Evolutionary conservation across 2,113 vertebrate species (phyloP).

Genomic region (Zapus hudsonius): DNA sequence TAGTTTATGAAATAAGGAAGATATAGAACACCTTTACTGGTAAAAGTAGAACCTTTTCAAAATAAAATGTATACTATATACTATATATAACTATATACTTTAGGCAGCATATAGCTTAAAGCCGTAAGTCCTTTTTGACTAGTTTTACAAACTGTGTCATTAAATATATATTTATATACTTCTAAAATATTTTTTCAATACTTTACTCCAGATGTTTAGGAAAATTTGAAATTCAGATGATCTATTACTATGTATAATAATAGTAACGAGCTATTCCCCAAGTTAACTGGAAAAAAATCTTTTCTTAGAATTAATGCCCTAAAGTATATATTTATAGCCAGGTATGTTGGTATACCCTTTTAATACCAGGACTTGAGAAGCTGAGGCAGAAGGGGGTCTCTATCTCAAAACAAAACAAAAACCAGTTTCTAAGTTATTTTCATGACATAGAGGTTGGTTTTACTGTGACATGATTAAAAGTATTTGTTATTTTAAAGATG

Average conservation of each 20-base stretch:
- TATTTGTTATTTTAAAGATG: constrained; percentile 31
- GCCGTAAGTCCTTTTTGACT: not conserved
- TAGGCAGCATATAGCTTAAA: not conserved
- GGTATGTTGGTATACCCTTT: not conserved
- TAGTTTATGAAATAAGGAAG: not conserved
- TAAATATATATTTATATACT: not conserved
- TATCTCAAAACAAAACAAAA: not conserved
- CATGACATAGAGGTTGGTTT: not conserved
- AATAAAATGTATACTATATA: too few species aligned
- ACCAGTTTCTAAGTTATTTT: constrained; percentile 13
- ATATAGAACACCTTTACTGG: not conserved
- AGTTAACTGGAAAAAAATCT: not conserved
- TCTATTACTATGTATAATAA: not conserved
- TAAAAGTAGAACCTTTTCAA: not conserved
- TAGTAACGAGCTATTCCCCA: not conserved
- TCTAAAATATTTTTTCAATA: not conserved
- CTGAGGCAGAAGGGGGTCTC: not conserved
- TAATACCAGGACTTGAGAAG: not conserved
- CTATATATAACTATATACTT: not conserved
- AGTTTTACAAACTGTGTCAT: not conserved
- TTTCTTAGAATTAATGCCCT: not conserved
- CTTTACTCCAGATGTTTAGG: not conserved
- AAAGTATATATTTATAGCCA: not conserved
- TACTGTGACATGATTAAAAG: not conserved
- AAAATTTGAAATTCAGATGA: constrained; percentile 3